A percentile compares a stretch with the other conserved stretches of the same genome.
Evolutionary conservation across 2,888 invertebrate genomes (phyloP).

Genomic region (Eupeodes luniger): DNA sequence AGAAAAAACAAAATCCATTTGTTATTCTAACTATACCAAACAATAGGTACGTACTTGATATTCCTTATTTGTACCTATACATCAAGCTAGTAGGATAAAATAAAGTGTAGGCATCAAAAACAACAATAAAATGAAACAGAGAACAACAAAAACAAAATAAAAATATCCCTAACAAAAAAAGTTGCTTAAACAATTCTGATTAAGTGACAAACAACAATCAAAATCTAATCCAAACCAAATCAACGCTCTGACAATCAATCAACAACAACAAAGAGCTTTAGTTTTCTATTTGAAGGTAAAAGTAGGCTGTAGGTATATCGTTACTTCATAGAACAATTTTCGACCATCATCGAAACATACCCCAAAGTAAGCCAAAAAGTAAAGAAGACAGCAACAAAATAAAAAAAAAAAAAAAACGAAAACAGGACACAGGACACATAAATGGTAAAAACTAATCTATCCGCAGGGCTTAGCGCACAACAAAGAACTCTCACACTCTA

Average conservation of each 20-base stretch:
- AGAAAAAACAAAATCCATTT: conserved; percentile 13
- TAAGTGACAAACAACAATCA: conserved; percentile 75
- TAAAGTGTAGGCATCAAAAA: conserved; percentile 2
- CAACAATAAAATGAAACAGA: background rate
- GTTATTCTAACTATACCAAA: background rate
- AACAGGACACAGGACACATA: conserved; percentile 36
- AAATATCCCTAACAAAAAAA: background rate
- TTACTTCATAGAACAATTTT: background rate
- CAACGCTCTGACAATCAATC: conserved; percentile 73
- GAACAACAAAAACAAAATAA: background rate
- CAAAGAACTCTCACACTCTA: conserved; percentile 57
- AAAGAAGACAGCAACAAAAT: background rate
- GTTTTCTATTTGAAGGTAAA: background rate
- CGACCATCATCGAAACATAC: no score
- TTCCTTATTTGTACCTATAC: background rate
- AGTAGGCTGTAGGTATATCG: no score
- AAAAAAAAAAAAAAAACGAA: background rate
- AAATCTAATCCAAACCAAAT: conserved; percentile 75
- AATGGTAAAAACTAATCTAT: conserved; percentile 72
- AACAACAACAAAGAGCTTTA: conserved; percentile 70
- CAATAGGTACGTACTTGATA: background rate
- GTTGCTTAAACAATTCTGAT: conserved; percentile 68
- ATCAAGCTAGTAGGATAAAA: background rate
- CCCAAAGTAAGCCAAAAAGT: background rate
- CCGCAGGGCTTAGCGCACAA: conserved; percentile 64